Evolutionary conservation across 2,888 invertebrate species (phyloP).

Genomic region (Phymatocera aterrima): DNA sequence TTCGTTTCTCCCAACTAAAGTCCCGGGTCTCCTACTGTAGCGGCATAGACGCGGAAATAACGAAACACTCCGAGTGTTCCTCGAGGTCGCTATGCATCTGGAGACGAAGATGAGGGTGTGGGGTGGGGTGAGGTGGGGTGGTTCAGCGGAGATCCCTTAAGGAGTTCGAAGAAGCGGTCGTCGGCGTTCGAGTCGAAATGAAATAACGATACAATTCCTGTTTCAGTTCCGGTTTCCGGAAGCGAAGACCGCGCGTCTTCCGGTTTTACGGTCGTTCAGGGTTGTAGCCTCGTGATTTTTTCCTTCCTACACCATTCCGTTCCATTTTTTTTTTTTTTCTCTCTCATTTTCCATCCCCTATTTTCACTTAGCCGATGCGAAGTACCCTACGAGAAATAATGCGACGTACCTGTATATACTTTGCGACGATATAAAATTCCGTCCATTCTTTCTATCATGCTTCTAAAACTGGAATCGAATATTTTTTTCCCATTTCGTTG

Average conservation of each 20-base stretch:
- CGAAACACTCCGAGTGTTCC: conserved; percentile 39
- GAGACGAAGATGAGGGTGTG: neutral
- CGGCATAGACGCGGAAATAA: conserved; percentile 30
- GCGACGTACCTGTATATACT: no score
- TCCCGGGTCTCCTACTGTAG: neutral
- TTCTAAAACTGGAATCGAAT: neutral
- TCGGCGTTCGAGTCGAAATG: conserved; percentile 29
- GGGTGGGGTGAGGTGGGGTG: neutral
- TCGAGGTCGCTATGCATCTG: conserved; percentile 31
- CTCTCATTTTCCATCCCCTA: neutral
- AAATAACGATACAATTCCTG: conserved; percentile 44
- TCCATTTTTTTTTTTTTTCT: neutral
- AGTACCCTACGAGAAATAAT: neutral
- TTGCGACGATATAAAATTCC: no score
- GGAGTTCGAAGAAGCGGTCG: conserved; percentile 30
- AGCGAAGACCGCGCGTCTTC: conserved; percentile 26
- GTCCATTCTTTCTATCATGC: no score
- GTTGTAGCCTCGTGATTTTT: no score
- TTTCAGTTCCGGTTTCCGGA: conserved; percentile 44
- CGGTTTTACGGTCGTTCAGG: conserved; percentile 30
- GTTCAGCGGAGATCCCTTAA: conserved; percentile 6
- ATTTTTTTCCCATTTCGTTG: neutral
- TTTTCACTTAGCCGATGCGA: neutral
- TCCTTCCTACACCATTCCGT: neutral
- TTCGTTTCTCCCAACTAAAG: conserved; percentile 33